Conservation (phyloP, 1,140 invertebrate genomes). For the Apocrypta bakeri region DNA sequence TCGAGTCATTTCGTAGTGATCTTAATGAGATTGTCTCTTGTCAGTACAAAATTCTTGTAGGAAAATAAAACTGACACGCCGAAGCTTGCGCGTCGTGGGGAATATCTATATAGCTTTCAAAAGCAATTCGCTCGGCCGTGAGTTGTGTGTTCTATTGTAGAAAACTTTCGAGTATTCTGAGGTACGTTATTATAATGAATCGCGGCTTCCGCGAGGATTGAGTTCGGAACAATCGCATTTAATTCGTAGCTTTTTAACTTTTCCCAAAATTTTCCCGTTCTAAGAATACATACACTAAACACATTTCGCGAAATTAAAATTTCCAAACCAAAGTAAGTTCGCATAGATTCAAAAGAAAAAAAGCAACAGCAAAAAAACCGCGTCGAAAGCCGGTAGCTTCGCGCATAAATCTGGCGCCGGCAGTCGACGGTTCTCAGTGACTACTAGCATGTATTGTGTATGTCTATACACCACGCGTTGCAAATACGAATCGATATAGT, state of each 20-base stretch:
- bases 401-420: constrained; percentile 13
- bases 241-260: too few relatives aligned
- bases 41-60: constrained; percentile 24
- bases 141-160: neutral
- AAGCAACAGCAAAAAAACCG: neutral
- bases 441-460: neutral
- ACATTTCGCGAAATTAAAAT: too few relatives aligned
- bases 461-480: constrained; percentile 5
- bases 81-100: neutral
- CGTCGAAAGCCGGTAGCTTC: neutral
- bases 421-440: neutral
- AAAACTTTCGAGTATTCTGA: neutral
- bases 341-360: neutral
- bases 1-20: constrained; percentile 32
- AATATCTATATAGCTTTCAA: neutral
- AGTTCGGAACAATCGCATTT: neutral
- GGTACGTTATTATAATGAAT: neutral
- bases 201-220: neutral
- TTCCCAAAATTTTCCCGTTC: too few relatives aligned
- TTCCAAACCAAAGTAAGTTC: too few relatives aligned
- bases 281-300: too few relatives aligned
- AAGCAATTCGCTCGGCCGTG: neutral
- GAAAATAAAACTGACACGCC: constrained; percentile 26
- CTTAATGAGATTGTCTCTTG: constrained; percentile 51
- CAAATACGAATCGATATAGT: constrained; percentile 42